These are phyloP conservation scores for Ectropis grisescens DNA, from an alignment of 1,140 invertebrate species.

Conservation along the genomic window DNA sequence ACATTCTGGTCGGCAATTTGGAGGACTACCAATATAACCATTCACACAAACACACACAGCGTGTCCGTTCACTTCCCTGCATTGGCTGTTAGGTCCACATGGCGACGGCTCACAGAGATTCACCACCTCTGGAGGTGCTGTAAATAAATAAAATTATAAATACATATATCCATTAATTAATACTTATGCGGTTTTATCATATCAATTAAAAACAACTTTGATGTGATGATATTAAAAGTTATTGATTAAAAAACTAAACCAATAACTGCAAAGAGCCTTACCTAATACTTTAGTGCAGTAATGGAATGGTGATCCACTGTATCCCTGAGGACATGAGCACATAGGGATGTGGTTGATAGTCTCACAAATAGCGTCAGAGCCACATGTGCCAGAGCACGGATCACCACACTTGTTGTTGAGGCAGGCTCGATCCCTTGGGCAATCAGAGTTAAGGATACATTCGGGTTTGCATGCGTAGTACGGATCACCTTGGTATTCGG, in stretches of 20 bases:
- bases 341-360: slow-evolving; percentile 84
- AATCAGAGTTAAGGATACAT: slow-evolving; percentile 79
- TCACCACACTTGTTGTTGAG: slow-evolving; percentile 80
- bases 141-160: slow-evolving; percentile 12
- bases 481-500: slow-evolving; percentile 76
- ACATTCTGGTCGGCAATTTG: slow-evolving; percentile 80
- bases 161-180: neutral
- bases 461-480: slow-evolving; percentile 75
- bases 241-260: too few relatives aligned
- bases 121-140: slow-evolving; percentile 26
- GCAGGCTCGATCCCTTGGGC: slow-evolving; percentile 76
- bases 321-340: slow-evolving; percentile 76
- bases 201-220: slow-evolving; percentile 32
- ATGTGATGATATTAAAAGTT: slow-evolving; percentile 72
- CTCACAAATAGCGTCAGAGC: slow-evolving; percentile 79
- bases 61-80: slow-evolving; percentile 74
- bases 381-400: slow-evolving; percentile 83
- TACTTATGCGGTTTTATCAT: too few relatives aligned
- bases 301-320: slow-evolving; percentile 82
- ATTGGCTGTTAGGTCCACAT: slow-evolving; percentile 79
- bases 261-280: slow-evolving; percentile 30
- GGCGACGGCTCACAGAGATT: slow-evolving; percentile 73
- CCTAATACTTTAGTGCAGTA: slow-evolving; percentile 68
- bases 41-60: slow-evolving; percentile 79
- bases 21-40: slow-evolving; percentile 80